Evolutionary conservation across 1,140 invertebrate genomes (phyloP).

Genomic region (Drosophila kanapiae): DNA sequence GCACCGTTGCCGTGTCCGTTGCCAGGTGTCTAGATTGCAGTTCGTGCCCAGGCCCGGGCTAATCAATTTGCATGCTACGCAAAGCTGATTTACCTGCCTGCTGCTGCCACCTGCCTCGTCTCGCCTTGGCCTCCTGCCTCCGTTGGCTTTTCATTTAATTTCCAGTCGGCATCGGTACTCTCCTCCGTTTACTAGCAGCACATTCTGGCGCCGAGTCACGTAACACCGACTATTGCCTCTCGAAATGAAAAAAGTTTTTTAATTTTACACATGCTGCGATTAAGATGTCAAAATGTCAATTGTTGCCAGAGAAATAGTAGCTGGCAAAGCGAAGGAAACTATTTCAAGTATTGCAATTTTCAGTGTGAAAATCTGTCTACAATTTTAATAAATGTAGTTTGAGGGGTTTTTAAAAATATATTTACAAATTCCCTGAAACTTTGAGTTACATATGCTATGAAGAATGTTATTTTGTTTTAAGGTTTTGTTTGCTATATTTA

Average conservation of each 20-base stretch:
- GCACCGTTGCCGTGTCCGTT: conserved; percentile 3
- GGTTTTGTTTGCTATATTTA: too few species aligned
- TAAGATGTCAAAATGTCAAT: conserved; percentile 65
- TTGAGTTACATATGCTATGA: too few species aligned
- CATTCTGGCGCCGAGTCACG: conserved; percentile 39
- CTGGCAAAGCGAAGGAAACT: conserved; percentile 19
- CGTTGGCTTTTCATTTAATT: conserved; percentile 56
- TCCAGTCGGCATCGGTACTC: conserved; percentile 24
- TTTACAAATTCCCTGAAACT: too few species aligned
- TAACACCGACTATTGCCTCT: conserved; percentile 5
- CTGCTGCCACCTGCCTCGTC: conserved; percentile 23
- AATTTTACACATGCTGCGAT: conserved; percentile 63
- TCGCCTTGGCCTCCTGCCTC: not conserved
- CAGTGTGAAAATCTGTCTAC: not conserved
- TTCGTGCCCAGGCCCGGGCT: conserved; percentile 38
- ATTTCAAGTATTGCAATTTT: conserved; percentile 6
- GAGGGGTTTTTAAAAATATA: not conserved
- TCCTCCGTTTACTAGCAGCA: conserved; percentile 15
- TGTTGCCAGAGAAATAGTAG: conserved; percentile 18
- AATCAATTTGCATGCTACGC: conserved; percentile 70
- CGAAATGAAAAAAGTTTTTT: conserved; percentile 63
- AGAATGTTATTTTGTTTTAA: too few species aligned
- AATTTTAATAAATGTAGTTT: conserved; percentile 3
- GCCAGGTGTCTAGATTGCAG: conserved; percentile 47
- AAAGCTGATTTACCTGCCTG: conserved; percentile 36